Conservation (phyloP, 2,888 invertebrate genomes). For the Julus scanicus region DNA sequence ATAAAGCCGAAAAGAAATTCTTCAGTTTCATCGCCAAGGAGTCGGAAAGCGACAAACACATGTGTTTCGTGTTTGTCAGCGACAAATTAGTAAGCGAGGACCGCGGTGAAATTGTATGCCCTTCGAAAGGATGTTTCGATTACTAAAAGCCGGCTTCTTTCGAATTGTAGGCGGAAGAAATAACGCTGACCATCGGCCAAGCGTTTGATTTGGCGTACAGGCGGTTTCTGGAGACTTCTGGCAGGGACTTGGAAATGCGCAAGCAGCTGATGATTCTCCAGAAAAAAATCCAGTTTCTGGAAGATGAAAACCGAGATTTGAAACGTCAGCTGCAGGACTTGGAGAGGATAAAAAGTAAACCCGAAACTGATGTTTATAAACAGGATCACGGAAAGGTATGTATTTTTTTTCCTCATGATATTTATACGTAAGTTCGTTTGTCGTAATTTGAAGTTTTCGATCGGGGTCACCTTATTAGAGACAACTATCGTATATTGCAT, state of each 20-base stretch:
- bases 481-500: no score
- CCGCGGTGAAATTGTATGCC: neutral
- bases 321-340: slow-evolving; percentile 82
- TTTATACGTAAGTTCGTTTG: neutral
- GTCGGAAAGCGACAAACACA: slow-evolving; percentile 81
- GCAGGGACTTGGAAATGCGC: slow-evolving; percentile 86
- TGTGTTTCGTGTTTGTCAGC: slow-evolving; percentile 97
- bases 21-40: slow-evolving; percentile 95
- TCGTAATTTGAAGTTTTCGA: no score
- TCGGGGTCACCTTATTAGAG: neutral
- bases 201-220: slow-evolving; percentile 97
- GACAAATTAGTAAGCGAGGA: slow-evolving; percentile 79
- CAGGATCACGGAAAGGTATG: slow-evolving; percentile 58
- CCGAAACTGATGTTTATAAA: slow-evolving; percentile 58
- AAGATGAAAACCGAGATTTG: slow-evolving; percentile 85
- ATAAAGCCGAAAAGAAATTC: slow-evolving; percentile 97
- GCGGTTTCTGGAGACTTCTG: slow-evolving; percentile 90
- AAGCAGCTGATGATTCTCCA: slow-evolving; percentile 81
- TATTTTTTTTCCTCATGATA: neutral
- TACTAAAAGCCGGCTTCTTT: neutral
- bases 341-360: slow-evolving; percentile 67
- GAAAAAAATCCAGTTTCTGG: slow-evolving; percentile 86
- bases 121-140: neutral
- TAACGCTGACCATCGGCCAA: slow-evolving; percentile 97
- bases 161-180: slow-evolving; percentile 82